Evolutionary conservation across 2,888 invertebrate species (phyloP), one percentile per base, ranked within the genome.

Genomic region (Drosophila melanosoma): DNA sequence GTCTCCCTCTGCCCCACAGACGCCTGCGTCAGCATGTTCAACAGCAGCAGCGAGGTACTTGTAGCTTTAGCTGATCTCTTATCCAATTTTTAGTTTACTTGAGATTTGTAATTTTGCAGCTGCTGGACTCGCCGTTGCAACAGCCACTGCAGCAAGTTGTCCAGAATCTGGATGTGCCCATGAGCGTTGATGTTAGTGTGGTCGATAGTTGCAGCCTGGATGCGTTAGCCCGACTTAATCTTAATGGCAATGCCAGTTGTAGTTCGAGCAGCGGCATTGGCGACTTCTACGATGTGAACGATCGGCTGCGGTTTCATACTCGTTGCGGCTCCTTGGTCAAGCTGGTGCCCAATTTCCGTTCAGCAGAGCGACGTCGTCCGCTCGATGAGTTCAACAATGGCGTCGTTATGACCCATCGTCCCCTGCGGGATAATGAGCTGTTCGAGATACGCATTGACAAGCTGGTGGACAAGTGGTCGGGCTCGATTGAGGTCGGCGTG

Each of bases 381-480:
- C 93, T 97, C 8, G 98, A 98, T 90, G 98, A 99, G 93, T 99
- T 98, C 92, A 98, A 99, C 92, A 98, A 99, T 93, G 98, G 98
- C 0, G 98, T 99, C 3, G 98, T 98, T 2, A 98, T 99, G 97
- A 98, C 98, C 2, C 97, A 98, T 90, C 94, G 99, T 48, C 96
- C 97, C 0, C 93, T 99, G 5, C 94, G 95, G 72, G 97, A 98
- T 91, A 96, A 97, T 89, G 99, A 99, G 93, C 93, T 98, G 26
- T 99, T 99, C 93, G 98, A 99, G 95, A 98, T 99, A 91, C 95
- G 98, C 63, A 98, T 99, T 79, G 98, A 99, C 90, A 95, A 96
- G 84, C 94, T 99, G 76, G 98, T 99, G 10, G 98, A 98, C 91
- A 97, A 99, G 91, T 99, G 99, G 99, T 98, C 98, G 45, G 93